These are phyloP conservation scores for Drosophila silvestris DNA, from an alignment of 2,888 invertebrate genomes.

Conservation along the genomic window DNA sequence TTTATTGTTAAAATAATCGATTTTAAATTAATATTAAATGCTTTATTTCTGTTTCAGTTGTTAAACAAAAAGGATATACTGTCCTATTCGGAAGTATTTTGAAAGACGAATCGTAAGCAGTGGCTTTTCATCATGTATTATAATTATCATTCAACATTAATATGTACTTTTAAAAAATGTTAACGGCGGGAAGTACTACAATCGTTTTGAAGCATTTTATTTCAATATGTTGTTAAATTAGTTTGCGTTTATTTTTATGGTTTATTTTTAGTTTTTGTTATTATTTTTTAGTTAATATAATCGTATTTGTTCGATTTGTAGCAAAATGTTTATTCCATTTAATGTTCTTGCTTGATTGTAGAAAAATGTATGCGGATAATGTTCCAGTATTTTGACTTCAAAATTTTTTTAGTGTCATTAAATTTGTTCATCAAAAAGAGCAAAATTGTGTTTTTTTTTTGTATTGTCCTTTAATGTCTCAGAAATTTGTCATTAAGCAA, in stretches of 20 bases:
- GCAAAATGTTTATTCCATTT: constrained; percentile 61
- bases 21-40: constrained; percentile 20
- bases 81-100: constrained; percentile 60
- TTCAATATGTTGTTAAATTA: constrained; percentile 27
- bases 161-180: constrained; percentile 61
- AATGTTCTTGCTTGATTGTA: constrained; percentile 68
- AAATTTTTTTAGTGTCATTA: constrained; percentile 54
- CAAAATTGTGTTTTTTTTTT: constrained; percentile 56
- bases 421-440: constrained; percentile 66
- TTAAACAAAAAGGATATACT: constrained; percentile 27
- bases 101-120: constrained; percentile 68
- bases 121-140: constrained; percentile 35
- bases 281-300: constrained; percentile 48
- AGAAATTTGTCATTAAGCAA: constrained; percentile 64
- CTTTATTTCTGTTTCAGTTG: constrained; percentile 14
- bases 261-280: constrained; percentile 10
- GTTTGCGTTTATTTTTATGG: constrained; percentile 33
- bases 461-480: constrained; percentile 79
- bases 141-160: constrained; percentile 51
- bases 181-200: constrained; percentile 83
- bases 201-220: constrained; percentile 68
- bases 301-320: constrained; percentile 67
- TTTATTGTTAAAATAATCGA: constrained; percentile 27
- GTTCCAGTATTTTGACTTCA: constrained; percentile 39
- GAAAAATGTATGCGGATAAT: constrained; percentile 68